These are phyloP conservation scores for Cotesia chilonis DNA, from an alignment of 1,140 invertebrate genomes.

Conservation along the genomic window DNA sequence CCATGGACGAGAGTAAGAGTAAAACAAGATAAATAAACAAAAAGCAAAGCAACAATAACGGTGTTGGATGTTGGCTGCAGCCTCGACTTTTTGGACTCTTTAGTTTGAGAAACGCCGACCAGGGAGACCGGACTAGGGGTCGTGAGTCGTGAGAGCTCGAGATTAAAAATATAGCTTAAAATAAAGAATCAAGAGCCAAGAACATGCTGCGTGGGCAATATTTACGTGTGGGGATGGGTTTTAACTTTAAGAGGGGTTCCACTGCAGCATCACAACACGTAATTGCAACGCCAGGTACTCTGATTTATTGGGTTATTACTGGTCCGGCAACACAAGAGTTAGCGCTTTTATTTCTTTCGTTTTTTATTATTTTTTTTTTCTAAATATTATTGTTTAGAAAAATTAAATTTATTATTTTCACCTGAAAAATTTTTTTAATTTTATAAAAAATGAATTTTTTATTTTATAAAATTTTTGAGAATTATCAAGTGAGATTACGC, in stretches of 20 bases:
- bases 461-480: too few species aligned
- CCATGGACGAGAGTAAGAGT: constrained; percentile 45
- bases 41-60: constrained; percentile 26
- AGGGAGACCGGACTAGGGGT: too few species aligned
- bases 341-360: constrained; percentile 43
- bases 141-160: constrained; percentile 24
- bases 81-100: too few species aligned
- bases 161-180: constrained; percentile 3
- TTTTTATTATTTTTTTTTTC: too few species aligned
- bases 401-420: too few species aligned
- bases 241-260: constrained; percentile 39
- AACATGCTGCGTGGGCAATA: constrained; percentile 50
- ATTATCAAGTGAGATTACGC: too few species aligned
- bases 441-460: too few species aligned
- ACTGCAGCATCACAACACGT: constrained; percentile 44
- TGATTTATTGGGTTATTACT: constrained; percentile 64
- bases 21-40: constrained; percentile 36
- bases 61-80: neutral
- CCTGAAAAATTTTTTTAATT: too few species aligned
- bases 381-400: too few species aligned
- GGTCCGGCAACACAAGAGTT: constrained; percentile 53
- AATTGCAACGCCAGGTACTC: constrained; percentile 58
- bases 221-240: constrained; percentile 62
- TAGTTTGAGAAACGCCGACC: too few species aligned
- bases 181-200: constrained; percentile 33